Evolutionary conservation across 1,140 invertebrate genomes (phyloP).

Genomic region (Drosophila mojavensis): DNA sequence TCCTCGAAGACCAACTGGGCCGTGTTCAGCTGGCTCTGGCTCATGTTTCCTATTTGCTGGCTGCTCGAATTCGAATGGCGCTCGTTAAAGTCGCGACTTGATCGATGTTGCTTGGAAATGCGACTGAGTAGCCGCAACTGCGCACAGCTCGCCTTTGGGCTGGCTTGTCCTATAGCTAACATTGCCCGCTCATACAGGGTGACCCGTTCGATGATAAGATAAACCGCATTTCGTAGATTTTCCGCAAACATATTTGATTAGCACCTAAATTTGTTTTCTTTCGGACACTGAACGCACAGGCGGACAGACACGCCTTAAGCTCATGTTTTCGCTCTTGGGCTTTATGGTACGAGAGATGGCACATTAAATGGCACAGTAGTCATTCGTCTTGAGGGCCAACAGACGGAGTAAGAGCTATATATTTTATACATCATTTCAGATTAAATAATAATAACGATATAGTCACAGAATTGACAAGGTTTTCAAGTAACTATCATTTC

Average conservation of each 20-base stretch:
- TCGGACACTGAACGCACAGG: slow-evolving; percentile 30
- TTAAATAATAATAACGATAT: too few relatives aligned
- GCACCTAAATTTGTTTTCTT: slow-evolving; percentile 23
- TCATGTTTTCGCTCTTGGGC: slow-evolving; percentile 37
- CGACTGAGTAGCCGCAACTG: slow-evolving; percentile 53
- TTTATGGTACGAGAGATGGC: slow-evolving; percentile 16
- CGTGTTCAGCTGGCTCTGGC: slow-evolving; percentile 62
- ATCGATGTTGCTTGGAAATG: slow-evolving; percentile 62
- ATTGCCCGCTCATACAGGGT: slow-evolving; percentile 69
- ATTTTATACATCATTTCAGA: neutral
- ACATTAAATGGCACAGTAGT: slow-evolving; percentile 59
- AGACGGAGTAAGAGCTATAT: neutral
- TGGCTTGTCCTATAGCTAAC: slow-evolving; percentile 74
- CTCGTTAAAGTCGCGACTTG: slow-evolving; percentile 4
- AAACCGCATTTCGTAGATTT: slow-evolving; percentile 42
- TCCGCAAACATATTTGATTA: slow-evolving; percentile 47
- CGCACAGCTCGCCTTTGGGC: slow-evolving; percentile 30
- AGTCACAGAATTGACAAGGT: neutral
- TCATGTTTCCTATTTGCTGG: slow-evolving; percentile 45
- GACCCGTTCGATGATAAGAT: slow-evolving; percentile 59
- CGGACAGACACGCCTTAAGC: slow-evolving; percentile 26
- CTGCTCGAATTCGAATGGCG: neutral
- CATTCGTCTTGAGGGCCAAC: neutral
- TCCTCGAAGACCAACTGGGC: slow-evolving; percentile 82
- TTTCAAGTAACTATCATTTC: neutral